phyloP scores from a whole-genome alignment of 2,888 invertebrate genomes.

The Brachyptera putata region DNA sequence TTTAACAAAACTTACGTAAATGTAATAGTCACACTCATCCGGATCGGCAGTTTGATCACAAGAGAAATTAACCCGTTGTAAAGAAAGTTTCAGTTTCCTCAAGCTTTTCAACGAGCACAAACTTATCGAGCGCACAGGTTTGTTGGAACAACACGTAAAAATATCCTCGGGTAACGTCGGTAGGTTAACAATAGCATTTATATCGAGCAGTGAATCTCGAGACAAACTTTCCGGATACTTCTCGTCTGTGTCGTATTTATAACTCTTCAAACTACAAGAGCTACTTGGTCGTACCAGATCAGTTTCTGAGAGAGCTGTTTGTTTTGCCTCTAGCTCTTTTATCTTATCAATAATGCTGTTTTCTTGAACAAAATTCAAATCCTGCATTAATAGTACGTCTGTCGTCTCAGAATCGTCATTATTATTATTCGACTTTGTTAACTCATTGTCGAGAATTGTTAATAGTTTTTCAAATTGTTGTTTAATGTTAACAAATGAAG shows the following conservation, averaged over 20 bases:
- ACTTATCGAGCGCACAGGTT: constrained; percentile 10
- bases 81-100: constrained; percentile 20
- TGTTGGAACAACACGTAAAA: constrained; percentile 14
- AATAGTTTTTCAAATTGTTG: constrained; percentile 2
- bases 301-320: background rate
- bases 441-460: constrained; percentile 18
- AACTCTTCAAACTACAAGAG: background rate
- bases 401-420: no score
- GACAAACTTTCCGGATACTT: no score
- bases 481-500: background rate
- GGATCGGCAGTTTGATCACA: no score
- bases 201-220: no score
- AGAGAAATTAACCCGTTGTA: no score
- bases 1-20: no score
- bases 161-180: constrained; percentile 24
- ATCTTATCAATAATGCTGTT: no score
- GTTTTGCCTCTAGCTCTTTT: constrained; percentile 14
- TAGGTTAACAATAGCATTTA: constrained; percentile 16
- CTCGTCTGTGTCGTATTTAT: constrained; percentile 15
- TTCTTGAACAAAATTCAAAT: no score
- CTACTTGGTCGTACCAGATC: background rate
- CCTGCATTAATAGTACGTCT: no score
- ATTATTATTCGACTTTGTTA: background rate
- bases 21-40: no score
- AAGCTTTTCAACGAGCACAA: constrained; percentile 23